Conservation (phyloP, 92 coral and sea anemone species). For the Actinostola sp. region DNA sequence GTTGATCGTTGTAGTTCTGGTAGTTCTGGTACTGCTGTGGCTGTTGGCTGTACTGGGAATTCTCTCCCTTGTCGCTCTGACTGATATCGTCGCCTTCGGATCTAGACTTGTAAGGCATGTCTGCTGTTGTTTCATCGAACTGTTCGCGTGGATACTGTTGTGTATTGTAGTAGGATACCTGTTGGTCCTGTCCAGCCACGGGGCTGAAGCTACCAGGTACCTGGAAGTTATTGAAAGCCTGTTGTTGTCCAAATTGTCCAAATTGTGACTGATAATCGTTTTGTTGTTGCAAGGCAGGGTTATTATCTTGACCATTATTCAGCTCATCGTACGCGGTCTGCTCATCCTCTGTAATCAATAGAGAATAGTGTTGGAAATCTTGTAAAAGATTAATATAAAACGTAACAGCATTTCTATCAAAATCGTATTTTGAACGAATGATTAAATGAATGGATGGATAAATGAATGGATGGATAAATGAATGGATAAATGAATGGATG, state of each 20-base stretch:
- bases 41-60: neutral
- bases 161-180: conserved; percentile 6
- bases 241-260: conserved; percentile 7
- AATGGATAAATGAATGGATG: too few species aligned
- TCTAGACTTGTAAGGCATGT: neutral
- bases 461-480: too few species aligned
- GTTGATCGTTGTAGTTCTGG: neutral
- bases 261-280: conserved; percentile 10
- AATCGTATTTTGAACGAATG: too few species aligned
- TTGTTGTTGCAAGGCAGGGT: conserved; percentile 15
- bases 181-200: conserved; percentile 3
- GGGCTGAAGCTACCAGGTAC: neutral
- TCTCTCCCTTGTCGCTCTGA: neutral
- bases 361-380: too few species aligned
- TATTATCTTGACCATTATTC: conserved; percentile 7
- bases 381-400: too few species aligned
- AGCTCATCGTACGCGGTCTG: conserved; percentile 13
- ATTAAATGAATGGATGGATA: too few species aligned
- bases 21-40: neutral
- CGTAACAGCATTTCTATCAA: too few species aligned
- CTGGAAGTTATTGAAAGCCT: conserved; percentile 11
- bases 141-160: conserved; percentile 8
- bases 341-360: neutral
- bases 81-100: neutral
- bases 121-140: neutral